Conservation (phyloP, 2,113 vertebrate species). For the Marmota monax region DNA sequence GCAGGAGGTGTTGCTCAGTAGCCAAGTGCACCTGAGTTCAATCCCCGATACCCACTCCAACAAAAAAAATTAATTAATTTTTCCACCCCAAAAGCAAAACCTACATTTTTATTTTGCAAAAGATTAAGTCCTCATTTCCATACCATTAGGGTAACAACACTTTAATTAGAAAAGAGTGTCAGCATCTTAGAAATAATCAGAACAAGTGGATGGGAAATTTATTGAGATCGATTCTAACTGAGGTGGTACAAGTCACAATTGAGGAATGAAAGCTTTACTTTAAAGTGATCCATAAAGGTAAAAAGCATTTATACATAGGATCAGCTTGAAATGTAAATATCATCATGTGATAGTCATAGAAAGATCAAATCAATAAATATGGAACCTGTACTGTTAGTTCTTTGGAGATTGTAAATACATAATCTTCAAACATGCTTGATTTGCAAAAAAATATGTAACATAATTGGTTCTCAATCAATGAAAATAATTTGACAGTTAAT, state of each 20-base stretch:
- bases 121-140: background rate
- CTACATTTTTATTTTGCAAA: constrained; percentile 16
- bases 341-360: background rate
- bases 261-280: background rate
- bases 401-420: background rate
- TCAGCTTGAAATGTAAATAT: background rate
- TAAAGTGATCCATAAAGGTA: background rate
- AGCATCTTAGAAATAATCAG: background rate
- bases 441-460: constrained; percentile 4
- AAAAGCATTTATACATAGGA: background rate
- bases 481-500: background rate
- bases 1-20: no score
- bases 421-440: background rate
- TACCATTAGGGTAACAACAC: background rate
- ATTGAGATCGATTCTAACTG: background rate
- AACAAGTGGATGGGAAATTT: background rate
- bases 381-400: background rate
- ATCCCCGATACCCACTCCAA: no score
- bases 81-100: background rate
- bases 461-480: background rate
- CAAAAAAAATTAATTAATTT: background rate
- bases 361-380: background rate
- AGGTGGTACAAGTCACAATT: background rate
- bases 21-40: no score
- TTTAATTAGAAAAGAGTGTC: background rate